phyloP scores from a whole-genome alignment of 2,113 vertebrate species.

The Hippopotamus amphibius region DNA sequence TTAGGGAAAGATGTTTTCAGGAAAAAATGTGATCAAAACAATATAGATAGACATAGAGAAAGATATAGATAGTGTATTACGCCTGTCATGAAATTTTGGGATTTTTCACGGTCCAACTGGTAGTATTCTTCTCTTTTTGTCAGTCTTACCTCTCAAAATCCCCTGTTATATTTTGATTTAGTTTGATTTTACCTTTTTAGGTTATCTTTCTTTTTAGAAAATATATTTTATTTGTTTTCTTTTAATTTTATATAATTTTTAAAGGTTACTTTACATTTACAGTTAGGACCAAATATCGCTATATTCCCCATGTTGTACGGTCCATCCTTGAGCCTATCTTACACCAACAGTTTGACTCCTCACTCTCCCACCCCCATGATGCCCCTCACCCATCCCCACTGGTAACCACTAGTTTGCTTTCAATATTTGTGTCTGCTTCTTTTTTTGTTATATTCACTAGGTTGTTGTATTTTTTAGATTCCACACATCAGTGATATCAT shows the following conservation, averaged over 20 bases:
- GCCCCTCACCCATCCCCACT: neutral
- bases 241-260: neutral
- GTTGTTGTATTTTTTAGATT: neutral
- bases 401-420: neutral
- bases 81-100: neutral
- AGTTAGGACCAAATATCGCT: neutral
- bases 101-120: neutral
- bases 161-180: neutral
- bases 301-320: rapidly evolving
- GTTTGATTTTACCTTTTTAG: neutral
- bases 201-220: neutral
- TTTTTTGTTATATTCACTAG: neutral
- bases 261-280: neutral
- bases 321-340: neutral
- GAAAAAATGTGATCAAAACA: neutral
- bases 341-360: neutral
- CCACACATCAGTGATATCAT: neutral
- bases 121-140: neutral
- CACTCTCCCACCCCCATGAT: neutral
- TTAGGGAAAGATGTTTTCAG: constrained; percentile 47
- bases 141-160: neutral
- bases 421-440: neutral
- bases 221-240: neutral
- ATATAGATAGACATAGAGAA: neutral
- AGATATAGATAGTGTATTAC: neutral